These are phyloP conservation scores for Ophiodon elongatus DNA, from an alignment of 2,113 vertebrate genomes.

Conservation along the genomic window DNA sequence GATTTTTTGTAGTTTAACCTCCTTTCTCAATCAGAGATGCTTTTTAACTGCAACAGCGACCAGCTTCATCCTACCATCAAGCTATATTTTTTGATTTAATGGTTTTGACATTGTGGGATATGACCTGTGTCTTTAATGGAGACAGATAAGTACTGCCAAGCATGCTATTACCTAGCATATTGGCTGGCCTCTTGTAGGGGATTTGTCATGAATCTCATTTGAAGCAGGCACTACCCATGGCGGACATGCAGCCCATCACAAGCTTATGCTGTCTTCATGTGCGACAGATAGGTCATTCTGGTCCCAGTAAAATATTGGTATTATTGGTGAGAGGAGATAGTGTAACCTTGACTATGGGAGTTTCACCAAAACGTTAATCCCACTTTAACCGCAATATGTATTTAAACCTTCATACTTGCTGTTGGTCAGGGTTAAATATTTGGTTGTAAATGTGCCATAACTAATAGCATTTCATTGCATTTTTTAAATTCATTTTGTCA, in stretches of 20 bases:
- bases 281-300: conserved; percentile 40
- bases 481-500: background rate
- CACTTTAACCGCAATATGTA: conserved; percentile 3
- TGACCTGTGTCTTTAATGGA: conserved; percentile 72
- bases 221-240: conserved; percentile 56
- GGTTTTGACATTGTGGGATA: conserved; percentile 73
- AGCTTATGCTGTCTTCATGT: conserved; percentile 24
- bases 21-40: conserved; percentile 11
- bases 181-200: conserved; percentile 64
- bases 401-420: background rate
- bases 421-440: background rate
- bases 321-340: background rate
- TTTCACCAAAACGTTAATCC: background rate
- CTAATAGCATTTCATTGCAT: background rate
- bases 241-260: conserved; percentile 41
- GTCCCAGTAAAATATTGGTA: conserved; percentile 16
- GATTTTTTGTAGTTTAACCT: conserved; percentile 4
- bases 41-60: conserved; percentile 18
- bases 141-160: conserved; percentile 69
- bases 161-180: conserved; percentile 69
- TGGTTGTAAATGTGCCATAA: background rate
- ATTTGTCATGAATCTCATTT: conserved; percentile 78
- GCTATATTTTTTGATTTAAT: conserved; percentile 65
- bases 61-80: conserved; percentile 4
- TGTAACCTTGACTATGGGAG: conserved; percentile 2